phyloP scores from a whole-genome alignment of 2,888 invertebrate genomes.

The Tanypteryx hageni region DNA sequence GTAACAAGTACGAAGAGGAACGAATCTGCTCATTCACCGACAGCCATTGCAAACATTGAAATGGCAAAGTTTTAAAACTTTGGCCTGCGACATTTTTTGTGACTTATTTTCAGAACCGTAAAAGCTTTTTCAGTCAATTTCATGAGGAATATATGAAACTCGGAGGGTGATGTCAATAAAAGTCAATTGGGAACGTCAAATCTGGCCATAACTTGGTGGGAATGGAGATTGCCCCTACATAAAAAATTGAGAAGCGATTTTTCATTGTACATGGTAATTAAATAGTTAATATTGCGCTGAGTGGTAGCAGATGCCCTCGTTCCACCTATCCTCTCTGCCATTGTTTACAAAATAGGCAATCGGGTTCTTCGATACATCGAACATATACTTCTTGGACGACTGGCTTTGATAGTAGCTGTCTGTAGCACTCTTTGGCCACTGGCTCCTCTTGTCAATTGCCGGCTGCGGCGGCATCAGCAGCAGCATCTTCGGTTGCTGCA shows the following conservation, averaged over 20 bases:
- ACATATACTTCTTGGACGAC: background rate
- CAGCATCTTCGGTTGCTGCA: background rate
- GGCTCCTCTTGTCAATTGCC: background rate
- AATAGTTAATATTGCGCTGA: background rate
- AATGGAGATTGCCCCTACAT: no score
- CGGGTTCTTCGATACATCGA: background rate
- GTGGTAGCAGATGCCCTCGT: background rate
- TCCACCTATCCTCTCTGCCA: background rate
- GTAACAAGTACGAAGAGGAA: no score
- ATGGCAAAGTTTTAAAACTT: background rate
- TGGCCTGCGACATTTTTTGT: background rate
- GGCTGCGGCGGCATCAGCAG: background rate
- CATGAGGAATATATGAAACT: no score
- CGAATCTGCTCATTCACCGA: background rate
- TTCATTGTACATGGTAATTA: no score
- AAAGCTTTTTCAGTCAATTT: background rate
- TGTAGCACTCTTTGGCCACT: background rate
- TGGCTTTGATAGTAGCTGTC: background rate
- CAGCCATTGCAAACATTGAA: background rate
- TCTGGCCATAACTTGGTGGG: no score
- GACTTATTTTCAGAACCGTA: background rate
- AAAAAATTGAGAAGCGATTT: no score
- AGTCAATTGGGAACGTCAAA: no score
- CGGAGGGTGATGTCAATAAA: no score
- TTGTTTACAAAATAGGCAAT: slow-evolving; percentile 25